Base-by-base conservation (phyloP, 1,140 invertebrate genomes). In the Lineus longissimus region DNA sequence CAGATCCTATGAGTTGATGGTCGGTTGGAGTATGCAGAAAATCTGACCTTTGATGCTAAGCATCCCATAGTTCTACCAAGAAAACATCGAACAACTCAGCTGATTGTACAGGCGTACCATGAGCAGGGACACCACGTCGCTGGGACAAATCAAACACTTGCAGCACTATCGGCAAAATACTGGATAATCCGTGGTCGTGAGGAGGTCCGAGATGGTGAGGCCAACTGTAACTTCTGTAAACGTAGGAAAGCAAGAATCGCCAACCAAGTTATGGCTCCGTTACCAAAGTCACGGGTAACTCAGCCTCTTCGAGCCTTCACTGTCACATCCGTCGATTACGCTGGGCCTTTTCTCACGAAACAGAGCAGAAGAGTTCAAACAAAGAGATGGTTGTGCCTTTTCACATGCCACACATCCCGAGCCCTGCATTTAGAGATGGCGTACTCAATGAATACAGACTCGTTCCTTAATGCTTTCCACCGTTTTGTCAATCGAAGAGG, bases 31-130 rank as follows among this genome's bases (percentile, higher is more conserved):
- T 45, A 55, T 58, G 30, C 51, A 22, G 41, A 57, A 31, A 61
- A 36, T 31, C 29, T 65, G 31, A 45, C 63, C 2, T 66, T 43
- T 55, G 45, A 66, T 30, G 51, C 33, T 15, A 2, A 56, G 30
- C 55, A 51, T 58, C 59, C 63, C 19, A 25, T 68, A 22, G 62
- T 68, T n/a, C 57, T 65, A 22, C 67, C 60, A n/a, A 33, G 58
- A 36, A 65, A 60, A 23, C 19, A 55, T 19, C 6, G 6, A 36
- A 23, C 61, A 1, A 65, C 66, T 19, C 56, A 33, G 27, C 63
- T 64, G 2, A 65, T 68, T n/a, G 56, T 64, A 9, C 62, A 62
- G 23, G n/a, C 30, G 23, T 43, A 60, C 55, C 66, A 64, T 41
- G 54, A 64, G 55, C 31, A 59, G 27, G 55, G 60, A 36, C 4